Conservation (phyloP, 2,888 invertebrate species). For the Hecatera dysodea region DNA sequence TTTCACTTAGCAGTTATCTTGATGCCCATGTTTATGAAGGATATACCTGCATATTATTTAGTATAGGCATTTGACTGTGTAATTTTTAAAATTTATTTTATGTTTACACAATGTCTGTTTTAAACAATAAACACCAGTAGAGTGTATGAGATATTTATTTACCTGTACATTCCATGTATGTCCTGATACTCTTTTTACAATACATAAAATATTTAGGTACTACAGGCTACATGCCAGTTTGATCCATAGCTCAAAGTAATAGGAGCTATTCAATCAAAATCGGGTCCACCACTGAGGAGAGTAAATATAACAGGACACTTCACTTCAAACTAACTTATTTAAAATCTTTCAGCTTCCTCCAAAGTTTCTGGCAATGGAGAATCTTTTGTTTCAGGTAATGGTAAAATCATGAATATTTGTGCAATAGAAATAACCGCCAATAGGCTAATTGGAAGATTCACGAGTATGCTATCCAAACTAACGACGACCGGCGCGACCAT, state of each 20-base stretch:
- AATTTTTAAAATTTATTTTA: constrained; percentile 30
- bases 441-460: constrained; percentile 79
- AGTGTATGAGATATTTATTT: constrained; percentile 36
- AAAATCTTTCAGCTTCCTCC: constrained; percentile 79
- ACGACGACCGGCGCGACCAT: constrained; percentile 90
- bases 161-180: not conserved
- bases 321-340: not conserved
- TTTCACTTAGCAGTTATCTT: constrained; percentile 23
- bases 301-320: not conserved
- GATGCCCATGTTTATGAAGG: constrained; percentile 4
- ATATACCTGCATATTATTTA: constrained; percentile 1
- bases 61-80: not conserved
- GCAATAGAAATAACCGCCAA: constrained; percentile 76
- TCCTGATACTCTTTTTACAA: not conserved
- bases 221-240: not conserved
- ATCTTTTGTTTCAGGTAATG: constrained; percentile 87
- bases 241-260: not conserved
- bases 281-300: not conserved
- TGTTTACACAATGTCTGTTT: constrained; percentile 25
- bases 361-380: constrained; percentile 88
- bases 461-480: constrained; percentile 73
- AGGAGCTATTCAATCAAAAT: not conserved
- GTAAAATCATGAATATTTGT: constrained; percentile 80
- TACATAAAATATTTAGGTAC: not conserved
- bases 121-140: constrained; percentile 44